Evolutionary conservation across 1,140 invertebrate species (phyloP), one percentile per base, ranked within the genome.

Genomic region (Cydia amplana): DNA sequence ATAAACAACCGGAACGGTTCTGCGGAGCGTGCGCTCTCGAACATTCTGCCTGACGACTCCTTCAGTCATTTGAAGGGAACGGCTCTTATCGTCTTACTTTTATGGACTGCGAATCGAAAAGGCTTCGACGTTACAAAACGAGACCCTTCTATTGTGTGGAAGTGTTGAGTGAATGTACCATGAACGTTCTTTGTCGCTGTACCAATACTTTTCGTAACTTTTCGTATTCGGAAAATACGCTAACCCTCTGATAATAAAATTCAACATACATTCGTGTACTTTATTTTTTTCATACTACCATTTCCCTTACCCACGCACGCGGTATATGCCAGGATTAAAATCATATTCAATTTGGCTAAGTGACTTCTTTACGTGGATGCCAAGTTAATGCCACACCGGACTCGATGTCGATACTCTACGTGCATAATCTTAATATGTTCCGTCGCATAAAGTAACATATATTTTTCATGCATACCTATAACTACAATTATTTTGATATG

Each of bases 11-110:
- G 74, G 76, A 77, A 77, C 79, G 70, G 72, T 80, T 78, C 72
- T 75, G 78, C 40, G 55, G 75, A 79, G 78, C 78, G 75, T 72
- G 74, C 81, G 75, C 80, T 78, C 74, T 77, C 77, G 75, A 82
- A 83, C 78, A 84, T 87, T 84, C 77, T 82, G 77, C 78, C 74
- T 83, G 85, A 82, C 80, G 85, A 85, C 80, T 86, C 78, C 79
- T 85, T 80, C 81, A 86, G 85, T 87, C 85, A 89, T 89, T 90
- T 87, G 81, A 76, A 84, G 78, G 78, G 80, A 87, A 87, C 80
- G 85, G 80, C 85, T 88, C 86, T 88, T 88, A 87, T 90, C 88
- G 85, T 82, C 82, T 87, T 87, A 86, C 83, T 87, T 86, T 88
- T 85, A 87, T 87, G 81, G 80, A 83, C 78, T 90, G 83, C 78